Conservation (phyloP, 1,140 invertebrate genomes). For the Pachyrhynchus sulphureomaculatus region DNA sequence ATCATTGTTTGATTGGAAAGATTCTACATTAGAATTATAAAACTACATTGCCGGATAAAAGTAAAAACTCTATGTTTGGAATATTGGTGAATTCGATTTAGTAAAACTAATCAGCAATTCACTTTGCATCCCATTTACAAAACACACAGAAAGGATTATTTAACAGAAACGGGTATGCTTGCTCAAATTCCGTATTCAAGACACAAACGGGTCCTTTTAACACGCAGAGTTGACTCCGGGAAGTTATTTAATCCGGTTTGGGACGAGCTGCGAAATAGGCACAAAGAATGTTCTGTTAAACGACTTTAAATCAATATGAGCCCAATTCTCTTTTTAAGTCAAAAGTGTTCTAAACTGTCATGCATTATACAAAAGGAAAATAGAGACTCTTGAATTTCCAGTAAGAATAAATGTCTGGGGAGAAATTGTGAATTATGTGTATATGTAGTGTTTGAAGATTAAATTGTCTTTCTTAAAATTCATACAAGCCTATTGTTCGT, state of each 20-base stretch:
- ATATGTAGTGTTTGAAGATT: no score
- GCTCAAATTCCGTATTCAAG: constrained; percentile 20
- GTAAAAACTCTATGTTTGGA: neutral
- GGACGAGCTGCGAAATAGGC: constrained; percentile 12
- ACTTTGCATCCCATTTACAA: constrained; percentile 12
- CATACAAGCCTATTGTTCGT: no score
- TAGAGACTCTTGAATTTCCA: no score
- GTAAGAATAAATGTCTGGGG: no score
- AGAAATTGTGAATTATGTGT: no score
- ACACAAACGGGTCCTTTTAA: constrained; percentile 26
- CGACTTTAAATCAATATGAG: constrained; percentile 20
- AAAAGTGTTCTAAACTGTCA: no score
- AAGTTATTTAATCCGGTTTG: constrained; percentile 24
- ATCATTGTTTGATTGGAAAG: no score
- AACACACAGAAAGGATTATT: constrained; percentile 20
- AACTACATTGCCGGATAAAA: no score
- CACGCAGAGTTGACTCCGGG: constrained; percentile 21
- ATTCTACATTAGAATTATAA: no score
- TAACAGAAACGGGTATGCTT: constrained; percentile 3
- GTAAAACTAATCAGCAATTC: constrained; percentile 16
- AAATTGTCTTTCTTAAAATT: no score
- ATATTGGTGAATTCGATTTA: neutral
- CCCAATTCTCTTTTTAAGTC: neutral
- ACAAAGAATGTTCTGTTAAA: constrained; percentile 11
- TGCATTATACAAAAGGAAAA: no score